phyloP scores from a whole-genome alignment of 1,140 invertebrate genomes.

The Drosophila tristis region DNA sequence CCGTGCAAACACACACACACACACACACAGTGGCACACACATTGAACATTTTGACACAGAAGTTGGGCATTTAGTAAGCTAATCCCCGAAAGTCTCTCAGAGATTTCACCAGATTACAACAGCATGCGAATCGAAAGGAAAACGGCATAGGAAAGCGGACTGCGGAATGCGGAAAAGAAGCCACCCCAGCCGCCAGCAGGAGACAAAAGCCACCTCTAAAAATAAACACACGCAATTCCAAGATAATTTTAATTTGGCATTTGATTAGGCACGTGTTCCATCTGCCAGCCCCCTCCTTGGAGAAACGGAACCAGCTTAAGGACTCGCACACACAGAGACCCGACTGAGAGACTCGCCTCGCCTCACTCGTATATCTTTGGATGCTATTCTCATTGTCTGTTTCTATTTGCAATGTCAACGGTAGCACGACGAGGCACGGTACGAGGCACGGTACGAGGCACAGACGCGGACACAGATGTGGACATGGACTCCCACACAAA shows the following conservation, averaged over 20 bases:
- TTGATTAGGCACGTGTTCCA: slow-evolving; percentile 72
- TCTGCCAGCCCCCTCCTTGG: neutral
- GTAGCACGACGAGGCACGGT: slow-evolving; percentile 12
- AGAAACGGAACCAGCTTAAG: slow-evolving; percentile 27
- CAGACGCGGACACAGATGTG: neutral
- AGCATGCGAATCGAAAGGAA: slow-evolving; percentile 65
- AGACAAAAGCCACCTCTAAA: slow-evolving; percentile 41
- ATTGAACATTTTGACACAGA: slow-evolving; percentile 23
- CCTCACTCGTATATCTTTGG: slow-evolving; percentile 11
- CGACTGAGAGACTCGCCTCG: too few species aligned
- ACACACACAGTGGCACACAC: slow-evolving; percentile 22
- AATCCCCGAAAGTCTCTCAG: slow-evolving; percentile 73
- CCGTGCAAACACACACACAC: slow-evolving; percentile 56
- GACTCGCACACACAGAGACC: slow-evolving; percentile 5
- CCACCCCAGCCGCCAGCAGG: slow-evolving; percentile 7
- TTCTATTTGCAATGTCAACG: slow-evolving; percentile 69
- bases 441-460: slow-evolving; percentile 7
- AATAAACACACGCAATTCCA: slow-evolving; percentile 52
- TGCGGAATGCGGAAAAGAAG: too few species aligned
- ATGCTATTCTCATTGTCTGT: slow-evolving; percentile 39
- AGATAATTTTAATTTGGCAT: slow-evolving; percentile 77
- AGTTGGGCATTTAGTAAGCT: slow-evolving; percentile 60
- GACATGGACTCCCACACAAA: neutral
- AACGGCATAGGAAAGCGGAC: too few species aligned
- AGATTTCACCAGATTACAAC: slow-evolving; percentile 69